Percentiles rank a stretch among this genome's conserved stretches.
Conservation (phyloP, 2,797 vertebrate species). For the Trachops cirrhosus region DNA sequence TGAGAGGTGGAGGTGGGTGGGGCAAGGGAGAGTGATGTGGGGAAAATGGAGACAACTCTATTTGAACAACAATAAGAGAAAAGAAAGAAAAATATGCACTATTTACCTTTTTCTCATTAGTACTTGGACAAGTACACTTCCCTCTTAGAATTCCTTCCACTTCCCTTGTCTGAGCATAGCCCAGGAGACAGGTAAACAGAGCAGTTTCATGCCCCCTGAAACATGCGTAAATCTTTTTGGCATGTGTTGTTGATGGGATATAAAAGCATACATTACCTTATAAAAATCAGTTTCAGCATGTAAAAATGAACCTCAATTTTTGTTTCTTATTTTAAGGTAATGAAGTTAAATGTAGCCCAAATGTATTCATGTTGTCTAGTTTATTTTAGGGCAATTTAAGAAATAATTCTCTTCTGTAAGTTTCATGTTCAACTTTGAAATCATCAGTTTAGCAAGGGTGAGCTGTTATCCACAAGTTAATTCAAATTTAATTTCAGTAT, state of each 20-base stretch:
- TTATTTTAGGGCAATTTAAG: slow-evolving; percentile 55
- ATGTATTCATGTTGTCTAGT: slow-evolving; percentile 38
- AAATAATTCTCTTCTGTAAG: slow-evolving; percentile 56
- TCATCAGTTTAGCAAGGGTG: slow-evolving; percentile 33
- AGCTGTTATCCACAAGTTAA: slow-evolving; percentile 58
- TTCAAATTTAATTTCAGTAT: slow-evolving; percentile 62
- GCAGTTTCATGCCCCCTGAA: neutral
- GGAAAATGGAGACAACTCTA: too few species aligned
- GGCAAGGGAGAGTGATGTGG: too few species aligned
- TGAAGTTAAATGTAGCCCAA: slow-evolving; percentile 55
- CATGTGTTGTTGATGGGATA: neutral
- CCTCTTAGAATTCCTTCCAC: neutral
- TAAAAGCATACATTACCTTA: slow-evolving; percentile 37
- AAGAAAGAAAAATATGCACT: neutral
- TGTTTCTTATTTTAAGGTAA: slow-evolving; percentile 59
- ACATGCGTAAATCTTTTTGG: neutral
- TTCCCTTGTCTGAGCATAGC: neutral
- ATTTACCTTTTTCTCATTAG: neutral
- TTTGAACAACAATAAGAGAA: too few species aligned
- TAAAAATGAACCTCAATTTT: slow-evolving; percentile 31
- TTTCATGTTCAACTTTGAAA: slow-evolving; percentile 47
- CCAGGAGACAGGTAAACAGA: neutral
- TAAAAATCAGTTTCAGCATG: slow-evolving; percentile 8
- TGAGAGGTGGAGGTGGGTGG: too few species aligned
- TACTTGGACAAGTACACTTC: neutral